Conservation (phyloP, 2,113 vertebrate species). For the Ovis canadensis region DNA sequence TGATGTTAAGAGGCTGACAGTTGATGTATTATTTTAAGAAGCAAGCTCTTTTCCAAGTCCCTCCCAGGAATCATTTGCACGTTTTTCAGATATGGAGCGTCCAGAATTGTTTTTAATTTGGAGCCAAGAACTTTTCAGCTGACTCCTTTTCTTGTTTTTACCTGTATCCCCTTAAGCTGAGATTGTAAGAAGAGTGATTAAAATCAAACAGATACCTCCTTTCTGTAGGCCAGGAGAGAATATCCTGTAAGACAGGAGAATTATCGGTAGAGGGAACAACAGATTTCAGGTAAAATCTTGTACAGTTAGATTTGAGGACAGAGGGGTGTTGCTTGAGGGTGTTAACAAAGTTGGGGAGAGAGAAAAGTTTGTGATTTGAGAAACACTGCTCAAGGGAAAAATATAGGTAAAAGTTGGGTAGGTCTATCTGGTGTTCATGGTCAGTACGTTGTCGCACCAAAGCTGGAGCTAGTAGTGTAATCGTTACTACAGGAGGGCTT, state of each 20-base stretch:
- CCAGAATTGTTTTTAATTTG: slow-evolving; percentile 54
- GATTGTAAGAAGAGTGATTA: slow-evolving; percentile 53
- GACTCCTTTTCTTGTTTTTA: slow-evolving; percentile 65
- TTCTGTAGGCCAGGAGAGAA: slow-evolving; percentile 20
- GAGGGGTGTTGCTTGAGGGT: not conserved
- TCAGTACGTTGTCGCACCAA: not conserved
- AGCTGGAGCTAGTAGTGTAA: rapidly evolving
- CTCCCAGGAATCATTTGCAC: slow-evolving; percentile 33
- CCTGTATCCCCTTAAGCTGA: slow-evolving; percentile 69
- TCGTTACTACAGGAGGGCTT: not conserved
- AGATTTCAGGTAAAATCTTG: slow-evolving; percentile 9
- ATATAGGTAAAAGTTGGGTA: not conserved
- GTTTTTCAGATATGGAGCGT: slow-evolving; percentile 38
- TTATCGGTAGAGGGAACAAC: not conserved
- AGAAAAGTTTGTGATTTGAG: not conserved
- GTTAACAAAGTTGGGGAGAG: not conserved
- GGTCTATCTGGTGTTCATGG: not conserved
- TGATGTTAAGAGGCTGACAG: not conserved
- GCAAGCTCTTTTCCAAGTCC: slow-evolving; percentile 29
- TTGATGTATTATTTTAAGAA: not conserved
- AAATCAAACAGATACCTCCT: slow-evolving; percentile 48
- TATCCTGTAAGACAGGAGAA: not conserved
- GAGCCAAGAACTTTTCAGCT: slow-evolving; percentile 64
- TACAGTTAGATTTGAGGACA: not conserved
- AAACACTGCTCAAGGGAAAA: not conserved